Evolutionary conservation across 2,797 vertebrate genomes (phyloP).

Genomic region (Glyptemys insculpta): DNA sequence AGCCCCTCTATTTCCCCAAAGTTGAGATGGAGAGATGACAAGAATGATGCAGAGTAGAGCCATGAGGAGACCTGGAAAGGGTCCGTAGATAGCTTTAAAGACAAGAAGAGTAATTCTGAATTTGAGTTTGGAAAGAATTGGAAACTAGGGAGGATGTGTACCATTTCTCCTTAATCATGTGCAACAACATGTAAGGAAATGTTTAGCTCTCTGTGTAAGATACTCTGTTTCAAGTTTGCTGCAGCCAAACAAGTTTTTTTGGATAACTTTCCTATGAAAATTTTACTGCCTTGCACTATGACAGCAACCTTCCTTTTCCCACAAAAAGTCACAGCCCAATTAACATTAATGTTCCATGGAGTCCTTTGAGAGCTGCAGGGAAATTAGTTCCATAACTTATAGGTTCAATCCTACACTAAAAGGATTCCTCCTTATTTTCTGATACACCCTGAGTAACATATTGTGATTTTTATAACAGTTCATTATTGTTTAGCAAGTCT

Average conservation of each 20-base stretch:
- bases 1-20: neutral
- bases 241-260: neutral
- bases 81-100: neutral
- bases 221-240: neutral
- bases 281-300: neutral
- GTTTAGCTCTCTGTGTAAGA: neutral
- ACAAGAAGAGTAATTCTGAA: neutral
- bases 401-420: neutral
- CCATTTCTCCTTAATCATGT: neutral
- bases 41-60: neutral
- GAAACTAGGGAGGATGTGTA: neutral
- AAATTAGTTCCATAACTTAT: neutral
- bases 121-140: neutral
- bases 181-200: neutral
- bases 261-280: neutral
- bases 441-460: neutral
- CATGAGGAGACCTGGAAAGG: neutral
- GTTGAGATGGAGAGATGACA: neutral
- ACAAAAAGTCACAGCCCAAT: neutral
- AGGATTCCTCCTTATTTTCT: neutral
- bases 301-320: neutral
- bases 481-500: constrained; percentile 2
- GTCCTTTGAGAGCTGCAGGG: accelerated
- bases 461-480: neutral
- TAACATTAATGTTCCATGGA: neutral